Evolutionary conservation across 2,113 vertebrate species (phyloP), one percentile per base, ranked within the genome.

Genomic region (Bujurquina vittata): DNA sequence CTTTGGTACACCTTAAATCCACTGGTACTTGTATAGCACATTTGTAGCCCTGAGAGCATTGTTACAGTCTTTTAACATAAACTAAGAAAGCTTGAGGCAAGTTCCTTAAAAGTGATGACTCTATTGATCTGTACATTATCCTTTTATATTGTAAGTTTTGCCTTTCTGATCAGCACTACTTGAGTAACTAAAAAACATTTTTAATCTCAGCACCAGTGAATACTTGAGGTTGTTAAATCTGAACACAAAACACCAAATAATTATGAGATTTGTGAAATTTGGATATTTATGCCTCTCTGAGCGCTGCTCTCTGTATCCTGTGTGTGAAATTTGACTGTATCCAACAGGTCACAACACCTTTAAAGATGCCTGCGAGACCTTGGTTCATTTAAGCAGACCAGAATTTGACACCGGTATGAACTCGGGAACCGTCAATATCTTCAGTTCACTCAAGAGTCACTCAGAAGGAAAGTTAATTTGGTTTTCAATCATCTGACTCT

Each of bases 401-500:
- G 75, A 82, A 92, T 90, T 73, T 88, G 81, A 93, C 86, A 89
- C 80, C 29, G 35, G 37, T 78, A 59, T 22, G 55, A 89, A 78
- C 74, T 81, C 62, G 37, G 72, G 40, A 74, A 83, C 75, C 29
- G 20, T 20, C 15, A 33, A 46, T 73, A 40, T 82, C 87, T 81
- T 91, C 81, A 31, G 40, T 61, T 91, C 86, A 88, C 84, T 89
- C 84, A 87, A 80, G 88, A 88, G 85, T 89, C 86, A 78, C 87
- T 92, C 87, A 84, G 88, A 84, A 73, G 87, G 84, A 91, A 92
- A 91, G 86, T 88, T 93, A 73, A 94, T 93, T 93, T 90, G 81
- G 83, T 91, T 91, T 87, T 85, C 86, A 90, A 81, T 92, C 87
- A 88, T 81, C 74, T 76, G 86, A 83, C 79, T 86, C 56, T 63